Base-by-base conservation (phyloP, 2,113 vertebrate species). In the Gasterosteus nipponicus region DNA sequence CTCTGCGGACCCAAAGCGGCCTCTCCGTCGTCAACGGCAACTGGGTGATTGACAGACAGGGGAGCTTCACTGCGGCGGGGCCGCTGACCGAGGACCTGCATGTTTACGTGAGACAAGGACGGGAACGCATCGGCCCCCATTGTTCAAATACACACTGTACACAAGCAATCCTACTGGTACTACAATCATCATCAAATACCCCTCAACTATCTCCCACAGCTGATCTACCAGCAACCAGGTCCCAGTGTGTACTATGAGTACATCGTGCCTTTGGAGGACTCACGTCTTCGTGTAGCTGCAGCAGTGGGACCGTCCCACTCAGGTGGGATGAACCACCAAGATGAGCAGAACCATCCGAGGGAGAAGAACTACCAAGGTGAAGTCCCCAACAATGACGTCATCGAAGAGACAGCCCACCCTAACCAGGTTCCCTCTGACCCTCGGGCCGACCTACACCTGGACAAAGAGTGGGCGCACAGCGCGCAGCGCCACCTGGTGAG, bases 31-130 rank as follows among this genome's bases (percentile, higher is more conserved):
- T 98, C 92, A 98, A 98, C 0, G 96, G 97, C 1, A 96, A 98
- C 89, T 98, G 97, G 97, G 94, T 95, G 14, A 98, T 98, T 66
- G 96, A 98, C 62, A 94, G 96, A 7, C 97, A 96, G 0, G 97
- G 97, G 3, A 89, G 94, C 64, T 96, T 96, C 0, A 91, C 92
- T 29, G 96, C 96, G 0, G 94, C 93, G 38, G 97, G 97, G 15
- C 97, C 97, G 4, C 95, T 96, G 16, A 95, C 94, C 5, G 96
- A 98, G 88, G 94, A 95, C 77, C 87, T 98, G 70, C 95, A 97
- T 29, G 53, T 93, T 69, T 93, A 91, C 77, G 93, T 93, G 69
- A 93, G 91, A 56, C 16, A 12, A 63, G 73, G 58, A 78, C 63
- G 42, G 10, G 31, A 47, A 59, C 22, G 51, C 41, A 58, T 4